phyloP scores from a whole-genome alignment of 1,140 invertebrate genomes.

The Acromyrmex charruanus region DNA sequence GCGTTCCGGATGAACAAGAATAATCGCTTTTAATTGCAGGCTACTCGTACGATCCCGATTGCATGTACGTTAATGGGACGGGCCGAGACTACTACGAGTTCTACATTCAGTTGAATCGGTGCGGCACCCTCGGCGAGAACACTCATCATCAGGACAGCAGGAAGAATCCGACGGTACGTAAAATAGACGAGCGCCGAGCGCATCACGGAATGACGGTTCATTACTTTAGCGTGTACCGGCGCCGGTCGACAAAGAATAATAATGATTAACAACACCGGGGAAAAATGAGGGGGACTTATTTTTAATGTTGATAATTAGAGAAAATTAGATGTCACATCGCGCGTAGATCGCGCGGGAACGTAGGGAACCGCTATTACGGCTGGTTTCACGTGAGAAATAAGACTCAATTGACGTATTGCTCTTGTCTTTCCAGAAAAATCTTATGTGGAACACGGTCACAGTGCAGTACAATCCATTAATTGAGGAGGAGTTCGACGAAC shows the following conservation, averaged over 20 bases:
- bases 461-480: conserved; percentile 97
- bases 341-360: conserved; percentile 31
- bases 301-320: conserved; percentile 45
- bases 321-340: conserved; percentile 43
- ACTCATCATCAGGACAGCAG: conserved; percentile 94
- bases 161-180: conserved; percentile 93
- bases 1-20: conserved; percentile 44
- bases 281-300: conserved; percentile 20
- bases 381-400: conserved; percentile 27
- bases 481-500: conserved; percentile 97
- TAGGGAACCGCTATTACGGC: conserved; percentile 12
- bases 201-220: conserved; percentile 6
- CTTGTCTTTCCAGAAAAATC: conserved; percentile 91
- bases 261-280: conserved; percentile 45
- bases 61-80: conserved; percentile 97
- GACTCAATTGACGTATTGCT: not conserved
- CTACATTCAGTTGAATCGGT: conserved; percentile 96
- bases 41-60: conserved; percentile 97
- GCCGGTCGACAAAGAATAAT: conserved; percentile 61
- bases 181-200: conserved; percentile 30
- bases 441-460: conserved; percentile 98
- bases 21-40: conserved; percentile 88
- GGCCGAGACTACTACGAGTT: conserved; percentile 97
- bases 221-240: conserved; percentile 39
- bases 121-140: conserved; percentile 96